Evolutionary conservation across 2,113 vertebrate species (phyloP).

Genomic region (Uria aalge): DNA sequence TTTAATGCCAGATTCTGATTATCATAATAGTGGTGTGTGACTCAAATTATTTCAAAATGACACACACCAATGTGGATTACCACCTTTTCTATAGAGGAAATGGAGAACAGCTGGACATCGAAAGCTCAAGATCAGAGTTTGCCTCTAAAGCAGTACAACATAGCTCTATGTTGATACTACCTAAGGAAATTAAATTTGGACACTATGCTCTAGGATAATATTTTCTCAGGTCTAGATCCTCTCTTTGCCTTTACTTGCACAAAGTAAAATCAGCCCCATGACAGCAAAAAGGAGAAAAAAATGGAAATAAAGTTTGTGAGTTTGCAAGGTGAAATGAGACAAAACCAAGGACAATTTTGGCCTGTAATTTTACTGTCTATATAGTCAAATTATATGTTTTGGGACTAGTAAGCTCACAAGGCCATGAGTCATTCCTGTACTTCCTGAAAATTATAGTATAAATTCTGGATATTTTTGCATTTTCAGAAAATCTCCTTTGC

Average conservation of each 20-base stretch:
- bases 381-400: neutral
- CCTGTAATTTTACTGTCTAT: neutral
- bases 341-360: neutral
- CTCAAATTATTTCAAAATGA: neutral
- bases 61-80: neutral
- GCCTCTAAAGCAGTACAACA: neutral
- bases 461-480: neutral
- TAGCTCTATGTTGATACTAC: neutral
- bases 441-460: constrained; percentile 31
- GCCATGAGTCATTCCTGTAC: neutral
- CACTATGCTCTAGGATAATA: neutral
- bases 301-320: neutral
- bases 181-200: neutral
- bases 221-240: neutral
- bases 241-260: neutral
- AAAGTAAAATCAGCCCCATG: neutral
- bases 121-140: neutral
- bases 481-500: neutral
- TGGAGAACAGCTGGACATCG: neutral
- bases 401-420: neutral
- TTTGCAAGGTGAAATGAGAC: neutral
- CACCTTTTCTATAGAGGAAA: neutral
- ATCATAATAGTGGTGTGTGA: neutral
- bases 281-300: neutral
- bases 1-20: neutral